Evolutionary conservation across 2,113 vertebrate species (phyloP), one percentile per base, ranked within the genome.

Genomic region (Mobula hypostoma): DNA sequence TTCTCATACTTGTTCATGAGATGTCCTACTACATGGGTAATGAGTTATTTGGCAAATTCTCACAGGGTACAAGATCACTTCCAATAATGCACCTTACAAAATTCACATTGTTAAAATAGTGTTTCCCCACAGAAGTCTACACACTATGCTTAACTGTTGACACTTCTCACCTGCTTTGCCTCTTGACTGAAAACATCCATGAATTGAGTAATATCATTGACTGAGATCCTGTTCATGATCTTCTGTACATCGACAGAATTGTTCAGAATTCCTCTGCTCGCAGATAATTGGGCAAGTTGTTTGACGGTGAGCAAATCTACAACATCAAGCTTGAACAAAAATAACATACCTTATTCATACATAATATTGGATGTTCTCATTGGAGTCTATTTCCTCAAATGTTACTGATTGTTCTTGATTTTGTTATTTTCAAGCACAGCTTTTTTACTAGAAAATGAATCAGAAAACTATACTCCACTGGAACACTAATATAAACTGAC

Each of bases 181-280:
- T 74, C 70, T 29, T 14, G 72, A 70, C 91, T 93, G 91, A 93
- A 93, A 56, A 74, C 56, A 40, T 93, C 91, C 91, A 76, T 93
- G 12, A 93, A 93, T 8, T 93, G 68, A 21, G 32, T 93, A 74
- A 93, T 93, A 7, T 21, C 74, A 29, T 74, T 36, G 56, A 1
- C 17, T 74, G 70, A 29, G 6, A 74, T 72, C 5, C 15, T 48
- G 40, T 36, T 93, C 70, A 93, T 93, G 40, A 93, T 40, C 68
- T 93, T 93, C 36, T 5, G 70, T 7, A 76, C 91, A 93, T 93
- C 24, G 27, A 48, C 36, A 56, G 91, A 27, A 74, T 15, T 21
- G 68, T 74, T 93, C 21, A 93, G 27, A 24, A 70, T 76, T 74
- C 91, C 70, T 48, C 14, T 93, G 70, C 70, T 93, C 1, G 91